Evolutionary conservation across 2,113 vertebrate genomes (phyloP).

Genomic region (Ochotona curzoniae): DNA sequence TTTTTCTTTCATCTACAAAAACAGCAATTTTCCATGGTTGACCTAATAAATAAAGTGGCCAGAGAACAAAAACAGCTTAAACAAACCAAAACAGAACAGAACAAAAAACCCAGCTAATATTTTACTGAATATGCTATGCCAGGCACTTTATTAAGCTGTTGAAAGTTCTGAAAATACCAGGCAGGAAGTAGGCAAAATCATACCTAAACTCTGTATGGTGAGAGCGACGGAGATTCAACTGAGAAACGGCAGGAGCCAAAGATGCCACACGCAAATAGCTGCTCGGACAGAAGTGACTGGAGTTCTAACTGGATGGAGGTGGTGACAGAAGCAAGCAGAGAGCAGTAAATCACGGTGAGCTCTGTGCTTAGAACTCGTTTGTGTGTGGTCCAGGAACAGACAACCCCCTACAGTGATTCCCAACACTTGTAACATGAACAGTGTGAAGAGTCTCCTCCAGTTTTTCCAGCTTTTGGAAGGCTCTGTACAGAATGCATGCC

Average conservation of each 20-base stretch:
- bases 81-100: too few relatives aligned
- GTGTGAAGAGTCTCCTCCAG: too few relatives aligned
- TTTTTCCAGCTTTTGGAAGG: too few relatives aligned
- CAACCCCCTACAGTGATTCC: neutral
- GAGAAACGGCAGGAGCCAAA: neutral
- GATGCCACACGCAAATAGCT: neutral
- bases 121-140: neutral
- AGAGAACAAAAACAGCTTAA: neutral
- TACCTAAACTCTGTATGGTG: neutral
- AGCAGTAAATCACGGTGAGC: slow-evolving; percentile 9
- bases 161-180: neutral
- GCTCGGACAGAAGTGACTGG: neutral
- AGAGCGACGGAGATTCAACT: neutral
- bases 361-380: neutral
- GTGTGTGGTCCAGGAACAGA: neutral
- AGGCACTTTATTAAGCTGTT: neutral
- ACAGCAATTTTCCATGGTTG: neutral
- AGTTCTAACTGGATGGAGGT: neutral
- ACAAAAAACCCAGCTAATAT: too few relatives aligned
- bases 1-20: neutral
- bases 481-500: neutral
- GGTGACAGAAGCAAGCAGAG: neutral
- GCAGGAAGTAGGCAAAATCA: neutral
- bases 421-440: neutral
- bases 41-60: neutral